A percentile compares a stretch with the other conserved stretches of the same genome.
phyloP scores from a whole-genome alignment of 2,888 invertebrate genomes.

The Catonia carolina region DNA sequence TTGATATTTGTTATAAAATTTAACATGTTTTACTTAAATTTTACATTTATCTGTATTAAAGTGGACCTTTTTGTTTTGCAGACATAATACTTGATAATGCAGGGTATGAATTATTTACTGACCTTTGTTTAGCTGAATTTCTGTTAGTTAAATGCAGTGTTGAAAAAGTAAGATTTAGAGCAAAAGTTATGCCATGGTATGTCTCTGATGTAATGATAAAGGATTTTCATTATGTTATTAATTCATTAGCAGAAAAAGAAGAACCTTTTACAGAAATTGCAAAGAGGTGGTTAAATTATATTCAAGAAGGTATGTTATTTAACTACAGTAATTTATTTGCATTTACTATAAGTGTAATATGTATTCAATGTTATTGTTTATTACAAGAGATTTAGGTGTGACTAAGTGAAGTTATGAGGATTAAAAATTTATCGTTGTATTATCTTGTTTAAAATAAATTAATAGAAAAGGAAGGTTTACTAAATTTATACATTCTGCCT shows the following conservation, averaged over 20 bases:
- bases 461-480: too few relatives aligned
- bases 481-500: too few relatives aligned
- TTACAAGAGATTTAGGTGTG: background rate
- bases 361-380: background rate
- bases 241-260: constrained; percentile 32
- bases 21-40: too few relatives aligned
- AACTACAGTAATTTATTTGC: background rate
- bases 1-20: too few relatives aligned
- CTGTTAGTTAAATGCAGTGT: constrained; percentile 55
- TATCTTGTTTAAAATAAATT: too few relatives aligned
- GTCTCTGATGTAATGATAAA: constrained; percentile 76
- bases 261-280: constrained; percentile 43
- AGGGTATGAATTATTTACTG: constrained; percentile 87
- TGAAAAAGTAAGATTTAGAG: constrained; percentile 70
- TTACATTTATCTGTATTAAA: too few relatives aligned
- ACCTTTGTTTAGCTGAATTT: constrained; percentile 79
- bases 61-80: too few relatives aligned
- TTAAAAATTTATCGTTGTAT: too few relatives aligned
- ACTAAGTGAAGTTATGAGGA: background rate
- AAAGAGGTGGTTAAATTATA: constrained; percentile 51
- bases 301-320: constrained; percentile 45
- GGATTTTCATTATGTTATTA: constrained; percentile 69
- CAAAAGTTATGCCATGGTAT: constrained; percentile 91
- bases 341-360: too few relatives aligned
- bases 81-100: constrained; percentile 88